Evolutionary conservation across 1,140 invertebrate species (phyloP), one percentile per base, ranked within the genome.

Genomic region (Pseudomyrmex flavicornis): DNA sequence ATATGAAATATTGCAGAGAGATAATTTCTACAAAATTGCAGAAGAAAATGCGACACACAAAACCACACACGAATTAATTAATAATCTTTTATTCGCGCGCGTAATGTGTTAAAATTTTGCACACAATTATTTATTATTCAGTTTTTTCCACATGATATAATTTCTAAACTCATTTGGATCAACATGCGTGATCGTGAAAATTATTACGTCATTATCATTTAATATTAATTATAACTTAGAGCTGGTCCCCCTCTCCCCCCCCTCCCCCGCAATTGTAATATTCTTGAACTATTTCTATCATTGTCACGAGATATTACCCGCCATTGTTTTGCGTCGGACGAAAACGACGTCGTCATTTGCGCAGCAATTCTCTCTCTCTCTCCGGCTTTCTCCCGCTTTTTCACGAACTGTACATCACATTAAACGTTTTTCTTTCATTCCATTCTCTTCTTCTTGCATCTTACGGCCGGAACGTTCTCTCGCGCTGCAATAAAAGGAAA

Each of bases 371-470:
- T 59, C 35, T 59, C 66, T 59, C 35, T 59, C 35, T 26, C 26
- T 26, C 35, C 54, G 54, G 76, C 66, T 72, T 80, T 80, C 76
- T 70, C 66, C 4, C 48, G 65, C 76, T 80, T 80, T 72, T 80
- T 72, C 76, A 80, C 72, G 15, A 20, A 80, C 54, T 80, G 44
- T 80, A 80, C 76, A 80, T 80, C 54, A 59, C 76, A 80, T 80
- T 80, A 80, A 80, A 54, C 66, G 76, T 80, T 80, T 80, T 80
- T 80, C 76, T 54, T 72, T 80, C 54, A 35, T 80, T 80, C 76
- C 48, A 72, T 80, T 54, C 70, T 48, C 44, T 80, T 72, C 66
- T 80, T 80, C 68, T 70, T 80, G 66, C 76, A 80, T 80, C 76
- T 80, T 80, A 80, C 54, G 76, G 54, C n/a, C 54, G 17, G 13